A percentile compares a stretch with the other conserved stretches of the same genome.
Evolutionary conservation across 2,797 vertebrate genomes (phyloP).

Genomic region (Arnoldichthys spilopterus): DNA sequence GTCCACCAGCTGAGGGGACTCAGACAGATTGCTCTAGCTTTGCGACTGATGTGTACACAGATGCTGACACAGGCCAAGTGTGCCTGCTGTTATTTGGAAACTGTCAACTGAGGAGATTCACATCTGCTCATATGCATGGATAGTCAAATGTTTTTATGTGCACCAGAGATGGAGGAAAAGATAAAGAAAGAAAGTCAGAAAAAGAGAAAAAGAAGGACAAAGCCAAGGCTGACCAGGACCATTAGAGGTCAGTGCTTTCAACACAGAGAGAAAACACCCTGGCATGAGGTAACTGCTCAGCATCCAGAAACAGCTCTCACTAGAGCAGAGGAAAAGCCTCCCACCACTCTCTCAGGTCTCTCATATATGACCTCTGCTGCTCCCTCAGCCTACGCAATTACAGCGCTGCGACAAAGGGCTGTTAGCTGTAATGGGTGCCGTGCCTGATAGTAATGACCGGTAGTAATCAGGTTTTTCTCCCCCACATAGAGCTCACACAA

Average conservation of each 20-base stretch:
- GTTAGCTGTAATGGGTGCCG: slow-evolving; percentile 40
- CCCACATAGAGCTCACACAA: slow-evolving; percentile 23
- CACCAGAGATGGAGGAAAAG: slow-evolving; percentile 18
- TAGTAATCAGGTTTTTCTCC: slow-evolving; percentile 42
- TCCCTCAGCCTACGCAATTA: slow-evolving; percentile 49
- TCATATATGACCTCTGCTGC: slow-evolving; percentile 9
- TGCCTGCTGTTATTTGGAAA: background rate
- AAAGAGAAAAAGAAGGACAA: background rate
- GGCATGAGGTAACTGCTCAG: slow-evolving; percentile 42
- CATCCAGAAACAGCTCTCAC: slow-evolving; percentile 16
- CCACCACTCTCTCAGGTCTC: slow-evolving; percentile 36
- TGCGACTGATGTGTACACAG: slow-evolving; percentile 15
- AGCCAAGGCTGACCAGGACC: background rate
- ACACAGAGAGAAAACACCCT: slow-evolving; percentile 40
- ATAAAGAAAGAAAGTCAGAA: background rate
- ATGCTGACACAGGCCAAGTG: background rate
- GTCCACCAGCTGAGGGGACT: slow-evolving; percentile 2
- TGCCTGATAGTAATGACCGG: slow-evolving; percentile 37
- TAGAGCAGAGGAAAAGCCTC: slow-evolving; percentile 37
- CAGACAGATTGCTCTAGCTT: slow-evolving; percentile 10
- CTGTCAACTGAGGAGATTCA: background rate
- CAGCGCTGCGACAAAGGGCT: slow-evolving; percentile 16
- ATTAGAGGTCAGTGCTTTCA: slow-evolving; percentile 17
- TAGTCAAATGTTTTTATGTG: background rate
- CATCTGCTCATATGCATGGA: background rate